Evolutionary conservation across 2,888 invertebrate species (phyloP), one percentile per base, ranked within the genome.

Genomic region (Criorhina ranunculi): DNA sequence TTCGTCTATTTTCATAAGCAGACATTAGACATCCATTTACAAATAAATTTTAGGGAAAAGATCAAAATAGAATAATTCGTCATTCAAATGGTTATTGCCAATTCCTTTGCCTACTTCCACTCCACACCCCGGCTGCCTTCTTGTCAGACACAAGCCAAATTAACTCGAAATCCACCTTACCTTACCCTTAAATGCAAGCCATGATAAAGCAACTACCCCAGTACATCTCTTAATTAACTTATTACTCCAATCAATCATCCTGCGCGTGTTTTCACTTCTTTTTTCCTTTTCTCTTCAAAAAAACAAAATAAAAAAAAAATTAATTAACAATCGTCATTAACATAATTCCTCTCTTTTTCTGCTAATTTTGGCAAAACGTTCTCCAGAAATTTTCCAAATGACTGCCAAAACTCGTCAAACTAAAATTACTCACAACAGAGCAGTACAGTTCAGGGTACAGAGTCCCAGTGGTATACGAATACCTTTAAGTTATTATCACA

Each of bases 321-420:
- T 73, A 73, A 73, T 73, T 64, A 73, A 73, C 35, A 64, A 55
- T 64, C 60, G 37, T 64, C 64, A 53, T 64, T 62, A 73, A 44
- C 37, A 73, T 55, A 55, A 73, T 64, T 73, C 42, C n/a, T 49
- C n/a, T 49, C 31, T 24, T 42, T 7, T 12, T 49, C 31, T 42
- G 53, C 72, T 60, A 60, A 60, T 40, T 60, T 17, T 17, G 44
- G 33, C 44, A 24, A 64, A 73, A 64, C 44, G 24, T 35, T 55
- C n/a, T n/a, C 33, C 35, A 19, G 35, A 29, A n/a, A 57, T 11
- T 57, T 17, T 42, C 44, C 57, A 31, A 69, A 57, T 57, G 42
- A 57, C 8, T 46, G 57, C 35, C 69, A 17, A 42, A 42, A 55
- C 55, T 42, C 2, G 24, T 33, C 46, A 17, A 40, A 46, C 12